phyloP scores from a whole-genome alignment of 2,113 vertebrate genomes.

The Nothobranchius kuhntae region DNA sequence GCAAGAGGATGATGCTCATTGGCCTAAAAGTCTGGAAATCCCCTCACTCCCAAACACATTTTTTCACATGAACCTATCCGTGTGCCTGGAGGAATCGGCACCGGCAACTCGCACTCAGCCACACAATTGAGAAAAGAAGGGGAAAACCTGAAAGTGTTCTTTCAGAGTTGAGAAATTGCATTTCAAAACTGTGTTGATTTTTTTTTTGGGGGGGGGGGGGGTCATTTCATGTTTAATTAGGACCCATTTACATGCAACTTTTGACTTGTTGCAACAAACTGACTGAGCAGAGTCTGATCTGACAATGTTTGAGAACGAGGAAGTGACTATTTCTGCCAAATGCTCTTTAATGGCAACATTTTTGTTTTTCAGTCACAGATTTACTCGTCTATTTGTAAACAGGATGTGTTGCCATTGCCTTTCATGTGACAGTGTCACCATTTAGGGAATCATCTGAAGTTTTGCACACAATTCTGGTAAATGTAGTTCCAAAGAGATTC shows the following conservation, averaged over 20 bases:
- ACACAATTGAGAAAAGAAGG: neutral
- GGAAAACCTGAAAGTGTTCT: too few species aligned
- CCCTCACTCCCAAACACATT: conserved; percentile 23
- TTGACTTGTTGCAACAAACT: conserved; percentile 51
- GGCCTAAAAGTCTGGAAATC: conserved; percentile 65
- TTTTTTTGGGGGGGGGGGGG: neutral
- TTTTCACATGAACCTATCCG: conserved; percentile 14
- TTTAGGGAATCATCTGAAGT: conserved; percentile 13
- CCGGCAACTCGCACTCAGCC: conserved; percentile 17
- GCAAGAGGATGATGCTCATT: conserved; percentile 56
- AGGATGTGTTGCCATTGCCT: conserved; percentile 68
- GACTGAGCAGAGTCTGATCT: neutral
- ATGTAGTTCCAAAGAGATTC: conserved; percentile 29
- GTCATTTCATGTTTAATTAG: neutral
- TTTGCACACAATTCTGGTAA: conserved; percentile 11
- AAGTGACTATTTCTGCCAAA: conserved; percentile 41
- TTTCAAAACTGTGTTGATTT: neutral
- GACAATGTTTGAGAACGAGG: conserved; percentile 24
- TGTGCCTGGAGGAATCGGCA: conserved; percentile 22
- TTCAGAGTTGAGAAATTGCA: too few species aligned
- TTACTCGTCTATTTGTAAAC: conserved; percentile 64
- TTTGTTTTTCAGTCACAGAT: conserved; percentile 16
- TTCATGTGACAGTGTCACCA: conserved; percentile 47
- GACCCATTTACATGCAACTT: neutral
- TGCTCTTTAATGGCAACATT: conserved; percentile 18